Evolutionary conservation across 1,140 invertebrate species (phyloP), one percentile per base, ranked within the genome.

Genomic region (Ylistrum balloti): DNA sequence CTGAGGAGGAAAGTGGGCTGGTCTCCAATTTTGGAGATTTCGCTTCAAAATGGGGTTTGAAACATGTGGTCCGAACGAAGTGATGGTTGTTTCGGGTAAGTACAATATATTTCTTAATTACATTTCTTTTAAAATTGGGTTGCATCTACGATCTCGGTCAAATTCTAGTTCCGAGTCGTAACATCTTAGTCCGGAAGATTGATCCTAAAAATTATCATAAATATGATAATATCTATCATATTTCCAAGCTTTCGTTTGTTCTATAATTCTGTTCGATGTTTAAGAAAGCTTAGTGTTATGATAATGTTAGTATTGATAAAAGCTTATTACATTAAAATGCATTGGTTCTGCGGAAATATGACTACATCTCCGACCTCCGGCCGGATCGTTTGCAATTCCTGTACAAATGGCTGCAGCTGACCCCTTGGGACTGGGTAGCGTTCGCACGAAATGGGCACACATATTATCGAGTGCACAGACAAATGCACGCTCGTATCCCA

Each of bases 51-150:
- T 96, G 95, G 98, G 98, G 95, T 99, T 99, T 96, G 98, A 99
- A 91, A 99, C 98, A 91, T 99, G 99, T 96, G 99, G 99, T 48
- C 99, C 99, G 3, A 99, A 99, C 95, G 99, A 99, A 96, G 99
- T 99, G 35, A 97, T 99, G 88, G 98, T 99, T 34, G 98, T 99
- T 92, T 99, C 99, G 97, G 99, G 99, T 99, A 97, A 97, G 88
- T 86, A 88, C 41, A 98, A 98, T 97, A 28, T n/a, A 28, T 74
- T 74, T 74, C n/a, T 28, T n/a, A 74, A 74, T n/a, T 28, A 9
- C 5, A 7, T 74, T 22, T 5, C 3, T 5, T 38, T 7, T 38
- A 7, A 38, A 38, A 38, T 38, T 74, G 22, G 0, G 13, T 17
- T n/a, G 9, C 17, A 74, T 74, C 0, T 28, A 74, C 22, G 56